Conservation (phyloP, 2,797 vertebrate species). For the Thamnophis elegans region DNA sequence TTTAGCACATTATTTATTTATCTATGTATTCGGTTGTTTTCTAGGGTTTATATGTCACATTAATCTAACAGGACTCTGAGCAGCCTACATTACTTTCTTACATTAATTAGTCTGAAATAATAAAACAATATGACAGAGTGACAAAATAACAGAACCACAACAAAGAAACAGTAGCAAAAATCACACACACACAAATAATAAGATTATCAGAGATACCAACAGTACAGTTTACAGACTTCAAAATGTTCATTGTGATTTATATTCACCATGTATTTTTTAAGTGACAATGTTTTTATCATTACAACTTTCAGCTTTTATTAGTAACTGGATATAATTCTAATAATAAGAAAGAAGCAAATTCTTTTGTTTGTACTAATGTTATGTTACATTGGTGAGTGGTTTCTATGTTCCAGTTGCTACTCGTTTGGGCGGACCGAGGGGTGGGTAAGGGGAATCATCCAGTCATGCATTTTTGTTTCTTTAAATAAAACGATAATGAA, state of each 20-base stretch:
- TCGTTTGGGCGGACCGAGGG: constrained; percentile 28
- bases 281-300: background rate
- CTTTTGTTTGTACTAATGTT: constrained; percentile 22
- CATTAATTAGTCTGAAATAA: background rate
- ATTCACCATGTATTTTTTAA: background rate
- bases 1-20: background rate
- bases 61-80: background rate
- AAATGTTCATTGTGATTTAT: background rate
- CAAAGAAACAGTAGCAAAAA: background rate
- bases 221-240: background rate
- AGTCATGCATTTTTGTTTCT: constrained; percentile 50
- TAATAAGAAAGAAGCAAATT: constrained; percentile 41
- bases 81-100: background rate
- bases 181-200: background rate
- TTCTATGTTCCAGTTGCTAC: constrained; percentile 43
- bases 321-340: background rate
- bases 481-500: constrained; percentile 47
- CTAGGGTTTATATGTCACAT: background rate
- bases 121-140: background rate
- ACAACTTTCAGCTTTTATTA: background rate
- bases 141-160: background rate
- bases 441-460: constrained; percentile 38
- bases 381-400: constrained; percentile 45
- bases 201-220: background rate
- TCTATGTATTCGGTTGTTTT: background rate